Percentiles rank a stretch among this genome's conserved stretches.
These are phyloP conservation scores for Catamblyrhynchus diadema DNA, from an alignment of 2,797 vertebrate genomes.

Conservation along the genomic window DNA sequence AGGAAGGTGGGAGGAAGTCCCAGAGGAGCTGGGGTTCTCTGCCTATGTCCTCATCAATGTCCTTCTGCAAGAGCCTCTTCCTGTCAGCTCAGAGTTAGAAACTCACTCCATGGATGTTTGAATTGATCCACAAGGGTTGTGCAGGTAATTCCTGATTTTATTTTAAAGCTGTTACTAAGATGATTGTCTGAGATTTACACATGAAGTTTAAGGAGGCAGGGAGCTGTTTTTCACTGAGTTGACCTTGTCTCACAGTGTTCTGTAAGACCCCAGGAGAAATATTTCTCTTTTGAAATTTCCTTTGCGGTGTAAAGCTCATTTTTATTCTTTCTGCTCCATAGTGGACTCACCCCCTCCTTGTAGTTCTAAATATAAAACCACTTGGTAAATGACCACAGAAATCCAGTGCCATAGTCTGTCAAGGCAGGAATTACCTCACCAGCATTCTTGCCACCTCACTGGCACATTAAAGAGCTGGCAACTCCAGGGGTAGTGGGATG, in stretches of 20 bases:
- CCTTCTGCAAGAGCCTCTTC: background rate
- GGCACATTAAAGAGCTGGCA: background rate
- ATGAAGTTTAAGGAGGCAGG: background rate
- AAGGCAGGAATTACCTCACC: background rate
- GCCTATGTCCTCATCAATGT: accelerated
- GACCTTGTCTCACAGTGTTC: background rate
- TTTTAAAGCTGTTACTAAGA: background rate
- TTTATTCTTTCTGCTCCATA: background rate
- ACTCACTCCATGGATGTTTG: accelerated
- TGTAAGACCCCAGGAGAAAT: background rate
- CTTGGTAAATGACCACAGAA: background rate
- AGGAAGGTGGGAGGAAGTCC: background rate
- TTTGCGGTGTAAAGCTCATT: background rate
- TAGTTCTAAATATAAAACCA: background rate
- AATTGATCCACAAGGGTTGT: background rate
- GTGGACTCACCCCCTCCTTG: background rate
- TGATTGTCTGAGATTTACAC: background rate
- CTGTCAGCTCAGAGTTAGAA: background rate
- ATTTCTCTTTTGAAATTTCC: background rate
- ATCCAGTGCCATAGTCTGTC: background rate
- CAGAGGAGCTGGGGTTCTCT: background rate
- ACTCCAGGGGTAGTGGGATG: background rate
- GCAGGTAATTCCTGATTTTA: background rate
- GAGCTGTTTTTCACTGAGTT: background rate
- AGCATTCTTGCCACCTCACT: background rate